These are phyloP conservation scores for Turritopsis dohrnii DNA, from an alignment of 30 jellyfish, hydroid and myxozoan genomes.

Conservation along the genomic window DNA sequence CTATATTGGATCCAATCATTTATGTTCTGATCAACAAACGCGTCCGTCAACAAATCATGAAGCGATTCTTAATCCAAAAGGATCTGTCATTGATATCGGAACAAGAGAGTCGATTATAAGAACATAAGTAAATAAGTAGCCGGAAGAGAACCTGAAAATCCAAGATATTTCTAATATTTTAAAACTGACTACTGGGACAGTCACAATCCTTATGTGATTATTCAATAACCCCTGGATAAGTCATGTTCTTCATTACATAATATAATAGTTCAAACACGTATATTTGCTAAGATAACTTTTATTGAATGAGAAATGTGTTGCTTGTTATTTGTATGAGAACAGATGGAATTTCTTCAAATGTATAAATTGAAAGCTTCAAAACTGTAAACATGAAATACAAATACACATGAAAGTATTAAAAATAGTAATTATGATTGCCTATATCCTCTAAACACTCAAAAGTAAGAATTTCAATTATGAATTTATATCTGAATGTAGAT, in stretches of 20 bases:
- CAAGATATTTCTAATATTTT: background rate
- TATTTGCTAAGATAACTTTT: background rate
- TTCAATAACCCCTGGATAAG: too few relatives aligned
- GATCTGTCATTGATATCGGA: background rate
- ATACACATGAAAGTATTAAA: background rate
- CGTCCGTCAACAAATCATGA: background rate
- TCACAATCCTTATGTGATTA: too few relatives aligned
- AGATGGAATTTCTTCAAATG: background rate
- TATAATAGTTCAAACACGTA: background rate
- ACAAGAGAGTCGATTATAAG: background rate
- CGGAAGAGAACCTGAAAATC: background rate
- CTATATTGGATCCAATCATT: constrained; percentile 10
- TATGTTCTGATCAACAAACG: constrained; percentile 4
- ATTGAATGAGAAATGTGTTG: background rate
- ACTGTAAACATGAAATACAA: background rate
- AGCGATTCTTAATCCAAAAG: background rate
- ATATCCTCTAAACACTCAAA: too few relatives aligned
- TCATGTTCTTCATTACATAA: background rate
- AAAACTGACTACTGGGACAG: background rate
- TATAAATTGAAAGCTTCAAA: background rate
- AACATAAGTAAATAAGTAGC: too few relatives aligned
- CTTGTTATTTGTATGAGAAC: background rate
- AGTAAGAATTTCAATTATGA: too few relatives aligned
- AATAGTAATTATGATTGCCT: background rate
- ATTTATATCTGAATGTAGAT: too few relatives aligned